phyloP scores from a whole-genome alignment of 2,113 vertebrate genomes.

The Chionis minor region DNA sequence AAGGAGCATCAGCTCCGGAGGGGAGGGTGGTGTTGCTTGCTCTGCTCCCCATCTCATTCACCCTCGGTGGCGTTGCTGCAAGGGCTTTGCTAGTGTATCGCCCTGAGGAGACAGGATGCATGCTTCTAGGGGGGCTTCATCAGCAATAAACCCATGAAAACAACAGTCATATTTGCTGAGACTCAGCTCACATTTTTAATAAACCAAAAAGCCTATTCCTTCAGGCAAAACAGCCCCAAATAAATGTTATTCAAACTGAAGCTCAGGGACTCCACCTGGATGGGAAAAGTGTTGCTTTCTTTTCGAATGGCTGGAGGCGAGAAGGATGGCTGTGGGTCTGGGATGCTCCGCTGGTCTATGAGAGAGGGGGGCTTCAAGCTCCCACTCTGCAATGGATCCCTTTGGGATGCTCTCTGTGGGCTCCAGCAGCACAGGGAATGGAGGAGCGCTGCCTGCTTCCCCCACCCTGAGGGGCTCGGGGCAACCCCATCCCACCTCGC shows the following conservation, averaged over 20 bases:
- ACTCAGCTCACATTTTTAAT: background rate
- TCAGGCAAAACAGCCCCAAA: background rate
- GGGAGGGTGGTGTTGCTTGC: background rate
- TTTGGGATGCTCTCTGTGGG: background rate
- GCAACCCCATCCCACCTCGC: background rate
- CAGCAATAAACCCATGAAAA: background rate
- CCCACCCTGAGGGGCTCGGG: rapidly evolving
- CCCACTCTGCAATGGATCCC: background rate
- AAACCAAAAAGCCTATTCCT: background rate
- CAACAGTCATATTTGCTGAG: background rate
- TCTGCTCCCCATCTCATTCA: background rate
- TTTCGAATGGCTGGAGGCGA: background rate
- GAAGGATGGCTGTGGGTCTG: background rate
- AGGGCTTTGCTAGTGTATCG: background rate
- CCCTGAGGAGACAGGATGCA: background rate
- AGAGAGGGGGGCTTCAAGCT: background rate
- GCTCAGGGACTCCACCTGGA: background rate
- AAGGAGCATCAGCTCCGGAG: background rate
- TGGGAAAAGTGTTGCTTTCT: background rate
- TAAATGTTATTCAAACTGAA: background rate
- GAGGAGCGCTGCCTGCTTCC: background rate
- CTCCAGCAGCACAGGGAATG: background rate
- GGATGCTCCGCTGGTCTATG: background rate
- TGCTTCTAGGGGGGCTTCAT: background rate
- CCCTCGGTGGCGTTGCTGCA: background rate